Base-by-base conservation (phyloP, 1,140 invertebrate genomes). In the Drosophila ohnishii region DNA sequence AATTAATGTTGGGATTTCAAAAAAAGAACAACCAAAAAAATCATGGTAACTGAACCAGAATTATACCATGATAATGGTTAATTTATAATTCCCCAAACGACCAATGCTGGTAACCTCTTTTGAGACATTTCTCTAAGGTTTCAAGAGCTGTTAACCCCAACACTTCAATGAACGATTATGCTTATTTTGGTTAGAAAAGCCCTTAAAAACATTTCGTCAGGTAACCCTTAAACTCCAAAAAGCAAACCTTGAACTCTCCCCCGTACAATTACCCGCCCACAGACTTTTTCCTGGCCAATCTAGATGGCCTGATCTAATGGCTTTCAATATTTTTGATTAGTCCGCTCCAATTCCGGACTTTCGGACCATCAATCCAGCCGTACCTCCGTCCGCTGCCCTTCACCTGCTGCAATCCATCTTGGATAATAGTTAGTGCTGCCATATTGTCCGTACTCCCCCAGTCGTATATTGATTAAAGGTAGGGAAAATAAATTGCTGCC, bases 391-490 rank as follows among this genome's bases (percentile, higher is more conserved):
- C 16, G 14, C 19, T 34, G 67, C 63, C 69, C 65, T 58, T 57
- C 60, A 71, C 50, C 50, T 50, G 57, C 50, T 39, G 57, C 82
- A 88, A 87, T 87, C 80, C 75, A 88, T 87, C 83, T 79, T 74
- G 72, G 70, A 74, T 87, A 87, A 87, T 88, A 70, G 85, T 83
- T 70, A 79, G 66, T 63, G 48, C 63, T 67, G 55, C 51, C 56
- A 73, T 47, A 73, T 61, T 73, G 57, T 62, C 69, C 58, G 47
- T 73, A 74, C 60, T 59, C 60, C 47, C 47, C 64, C 35, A 67
- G 70, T 57, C 72, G 51, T 78, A 86, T 83, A 87, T 88, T 87
- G 83, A 87, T 87, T 86, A 72, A 87, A 79, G 73, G 71, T 56
- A 58, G 70, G 59, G 42, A 48, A 51, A 55, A 71, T 73, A 69